phyloP scores from a whole-genome alignment of 2,888 invertebrate species.

The Drosophila bunnanda region DNA sequence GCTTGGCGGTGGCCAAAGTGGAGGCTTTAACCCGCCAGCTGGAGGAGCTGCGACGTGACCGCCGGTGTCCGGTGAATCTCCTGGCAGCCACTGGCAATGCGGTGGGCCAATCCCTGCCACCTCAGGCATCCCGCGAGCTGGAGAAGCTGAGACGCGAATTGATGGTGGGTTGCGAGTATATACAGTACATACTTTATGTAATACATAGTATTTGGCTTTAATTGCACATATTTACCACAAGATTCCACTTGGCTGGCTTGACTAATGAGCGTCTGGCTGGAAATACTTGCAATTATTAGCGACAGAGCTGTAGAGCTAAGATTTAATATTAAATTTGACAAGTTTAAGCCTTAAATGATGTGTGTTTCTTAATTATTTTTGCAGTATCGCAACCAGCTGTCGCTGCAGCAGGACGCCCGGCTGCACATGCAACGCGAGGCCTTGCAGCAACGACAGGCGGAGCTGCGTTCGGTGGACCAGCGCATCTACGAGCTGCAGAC shows the following conservation, averaged over 20 bases:
- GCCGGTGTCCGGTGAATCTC: constrained; percentile 86
- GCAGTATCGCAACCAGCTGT: constrained; percentile 97
- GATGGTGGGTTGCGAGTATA: constrained; percentile 88
- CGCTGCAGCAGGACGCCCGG: constrained; percentile 96
- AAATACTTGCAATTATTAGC: background rate
- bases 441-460: constrained; percentile 94
- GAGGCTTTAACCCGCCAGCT: constrained; percentile 97
- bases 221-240: background rate
- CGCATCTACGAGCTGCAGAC: constrained; percentile 97
- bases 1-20: constrained; percentile 98
- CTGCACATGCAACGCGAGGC: constrained; percentile 95
- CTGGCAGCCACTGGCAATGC: constrained; percentile 77
- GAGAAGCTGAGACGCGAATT: constrained; percentile 96
- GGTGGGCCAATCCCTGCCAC: constrained; percentile 86
- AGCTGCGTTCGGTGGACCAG: constrained; percentile 96
- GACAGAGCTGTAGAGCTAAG: background rate
- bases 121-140: constrained; percentile 93
- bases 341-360: background rate
- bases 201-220: background rate
- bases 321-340: background rate
- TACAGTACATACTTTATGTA: no score
- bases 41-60: constrained; percentile 92
- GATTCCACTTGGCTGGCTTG: background rate
- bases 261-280: background rate
- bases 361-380: constrained; percentile 6